Percentiles rank a stretch among this genome's conserved stretches.
Evolutionary conservation across 2,888 invertebrate genomes (phyloP).

Genomic region (Euzetes globulus): DNA sequence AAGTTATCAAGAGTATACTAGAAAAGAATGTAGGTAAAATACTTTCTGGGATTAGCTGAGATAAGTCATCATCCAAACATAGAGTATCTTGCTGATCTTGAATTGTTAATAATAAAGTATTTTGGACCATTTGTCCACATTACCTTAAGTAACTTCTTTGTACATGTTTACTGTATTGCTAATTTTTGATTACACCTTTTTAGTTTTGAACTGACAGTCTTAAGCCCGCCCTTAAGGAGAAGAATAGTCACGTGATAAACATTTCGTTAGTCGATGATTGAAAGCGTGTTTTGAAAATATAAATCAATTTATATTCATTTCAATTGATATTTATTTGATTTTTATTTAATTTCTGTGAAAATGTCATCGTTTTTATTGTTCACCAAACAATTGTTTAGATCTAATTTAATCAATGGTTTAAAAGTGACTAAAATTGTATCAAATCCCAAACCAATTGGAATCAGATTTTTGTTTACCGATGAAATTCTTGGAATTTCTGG

Average conservation of each 20-base stretch:
- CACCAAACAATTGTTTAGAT: neutral
- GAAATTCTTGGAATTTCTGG: slow-evolving; percentile 43
- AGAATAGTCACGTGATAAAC: neutral
- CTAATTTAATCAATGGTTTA: neutral
- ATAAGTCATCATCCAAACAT: too few species aligned
- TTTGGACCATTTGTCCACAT: too few species aligned
- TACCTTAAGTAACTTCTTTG: too few species aligned
- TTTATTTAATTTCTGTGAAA: neutral
- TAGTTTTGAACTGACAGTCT: too few species aligned
- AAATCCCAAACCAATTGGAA: neutral
- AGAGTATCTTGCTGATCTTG: too few species aligned
- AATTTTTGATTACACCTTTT: too few species aligned
- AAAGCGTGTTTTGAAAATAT: neutral
- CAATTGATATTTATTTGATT: neutral
- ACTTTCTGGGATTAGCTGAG: too few species aligned
- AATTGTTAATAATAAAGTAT: too few species aligned
- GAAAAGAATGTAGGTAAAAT: too few species aligned
- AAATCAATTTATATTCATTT: neutral
- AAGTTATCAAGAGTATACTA: too few species aligned
- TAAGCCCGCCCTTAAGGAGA: neutral
- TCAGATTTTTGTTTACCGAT: slow-evolving; percentile 41
- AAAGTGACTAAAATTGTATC: neutral
- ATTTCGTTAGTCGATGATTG: neutral
- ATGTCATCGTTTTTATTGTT: neutral
- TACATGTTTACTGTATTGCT: too few species aligned